Conservation (phyloP, 2,797 vertebrate species). For the Pteropus rufus region DNA sequence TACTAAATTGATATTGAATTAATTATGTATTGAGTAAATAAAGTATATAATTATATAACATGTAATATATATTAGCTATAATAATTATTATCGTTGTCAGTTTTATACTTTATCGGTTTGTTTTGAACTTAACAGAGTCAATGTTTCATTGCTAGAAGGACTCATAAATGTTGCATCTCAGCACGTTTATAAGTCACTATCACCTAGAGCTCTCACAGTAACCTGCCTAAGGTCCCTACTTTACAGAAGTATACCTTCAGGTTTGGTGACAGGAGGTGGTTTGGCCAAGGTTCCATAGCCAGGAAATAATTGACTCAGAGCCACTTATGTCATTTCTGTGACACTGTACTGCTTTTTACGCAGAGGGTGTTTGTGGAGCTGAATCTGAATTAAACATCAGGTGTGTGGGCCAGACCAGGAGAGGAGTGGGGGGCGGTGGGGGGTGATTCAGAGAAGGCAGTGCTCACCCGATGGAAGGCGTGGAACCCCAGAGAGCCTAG, state of each 20-base stretch:
- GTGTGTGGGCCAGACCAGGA: background rate
- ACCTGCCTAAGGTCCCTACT: background rate
- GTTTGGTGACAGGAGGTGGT: too few species aligned
- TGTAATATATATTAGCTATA: too few species aligned
- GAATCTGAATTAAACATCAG: background rate
- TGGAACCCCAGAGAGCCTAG: too few species aligned
- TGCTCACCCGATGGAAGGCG: rapidly evolving
- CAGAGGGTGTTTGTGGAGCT: background rate
- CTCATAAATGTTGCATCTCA: background rate
- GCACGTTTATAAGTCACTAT: background rate
- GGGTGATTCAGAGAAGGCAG: background rate
- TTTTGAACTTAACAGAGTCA: background rate
- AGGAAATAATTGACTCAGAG: background rate
- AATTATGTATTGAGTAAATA: too few species aligned
- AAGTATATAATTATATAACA: too few species aligned
- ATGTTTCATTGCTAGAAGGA: background rate
- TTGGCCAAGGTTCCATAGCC: background rate
- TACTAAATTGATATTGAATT: too few species aligned
- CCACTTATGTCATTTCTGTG: rapidly evolving
- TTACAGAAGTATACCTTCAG: background rate
- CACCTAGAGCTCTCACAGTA: background rate
- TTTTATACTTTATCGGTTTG: background rate
- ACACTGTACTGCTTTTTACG: background rate
- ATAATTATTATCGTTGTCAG: background rate
- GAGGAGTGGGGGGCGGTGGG: too few species aligned